Conservation (phyloP, 1,140 invertebrate species). For the Sitophilus oryzae region DNA sequence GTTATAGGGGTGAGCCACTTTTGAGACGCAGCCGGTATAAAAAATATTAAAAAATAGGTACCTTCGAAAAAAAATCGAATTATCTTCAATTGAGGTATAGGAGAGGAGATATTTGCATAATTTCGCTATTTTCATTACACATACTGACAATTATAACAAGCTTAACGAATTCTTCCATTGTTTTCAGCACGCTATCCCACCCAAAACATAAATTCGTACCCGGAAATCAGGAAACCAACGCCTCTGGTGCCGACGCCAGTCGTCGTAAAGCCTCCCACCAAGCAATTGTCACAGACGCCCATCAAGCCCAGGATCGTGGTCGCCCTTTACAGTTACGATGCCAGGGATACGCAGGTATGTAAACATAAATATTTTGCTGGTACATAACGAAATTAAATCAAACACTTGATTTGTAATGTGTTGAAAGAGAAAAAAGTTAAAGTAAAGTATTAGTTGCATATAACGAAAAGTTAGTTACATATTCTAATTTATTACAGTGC, state of each 20-base stretch:
- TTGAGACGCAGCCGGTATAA: no score
- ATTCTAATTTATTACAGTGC: no score
- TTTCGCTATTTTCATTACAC: no score
- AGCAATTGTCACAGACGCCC: constrained; percentile 52
- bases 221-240: background rate
- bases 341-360: constrained; percentile 70
- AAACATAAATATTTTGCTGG: background rate
- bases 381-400: background rate
- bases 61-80: no score
- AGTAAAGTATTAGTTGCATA: no score
- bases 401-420: background rate
- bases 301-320: constrained; percentile 64
- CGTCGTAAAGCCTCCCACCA: constrained; percentile 49
- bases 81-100: no score
- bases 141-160: no score
- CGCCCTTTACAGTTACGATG: constrained; percentile 86
- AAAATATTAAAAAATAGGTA: no score
- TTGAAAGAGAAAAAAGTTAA: background rate
- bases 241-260: background rate
- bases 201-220: background rate
- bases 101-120: no score
- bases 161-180: background rate
- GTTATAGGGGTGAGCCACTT: no score
- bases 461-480: no score
- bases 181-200: background rate